Percentiles rank a stretch among this genome's conserved stretches.
Conservation (phyloP, 2,113 vertebrate species). For the Saguinus midas region DNA sequence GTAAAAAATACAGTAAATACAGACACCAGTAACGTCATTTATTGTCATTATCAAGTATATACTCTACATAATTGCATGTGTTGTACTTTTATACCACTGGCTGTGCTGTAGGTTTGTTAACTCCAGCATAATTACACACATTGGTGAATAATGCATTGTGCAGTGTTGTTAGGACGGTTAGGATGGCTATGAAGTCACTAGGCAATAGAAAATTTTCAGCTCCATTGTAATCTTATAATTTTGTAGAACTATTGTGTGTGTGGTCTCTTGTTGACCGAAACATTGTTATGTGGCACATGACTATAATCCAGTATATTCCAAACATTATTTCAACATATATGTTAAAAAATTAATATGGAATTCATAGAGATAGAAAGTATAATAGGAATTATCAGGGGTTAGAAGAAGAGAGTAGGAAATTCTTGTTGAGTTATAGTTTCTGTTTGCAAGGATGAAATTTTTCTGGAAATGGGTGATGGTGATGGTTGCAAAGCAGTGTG, state of each 20-base stretch:
- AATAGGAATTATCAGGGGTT: not conserved
- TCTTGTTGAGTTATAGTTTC: not conserved
- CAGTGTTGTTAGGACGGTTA: not conserved
- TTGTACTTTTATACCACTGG: not conserved
- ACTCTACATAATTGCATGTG: not conserved
- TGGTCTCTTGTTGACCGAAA: not conserved
- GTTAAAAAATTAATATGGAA: not conserved
- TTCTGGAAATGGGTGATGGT: not conserved
- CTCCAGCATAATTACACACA: not conserved
- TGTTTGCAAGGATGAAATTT: not conserved
- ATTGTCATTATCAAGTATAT: not conserved
- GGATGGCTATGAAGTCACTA: not conserved
- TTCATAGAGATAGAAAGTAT: not conserved
- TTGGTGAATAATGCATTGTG: not conserved
- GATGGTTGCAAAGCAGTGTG: not conserved
- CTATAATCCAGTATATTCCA: not conserved
- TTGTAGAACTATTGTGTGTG: not conserved
- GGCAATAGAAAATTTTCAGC: not conserved
- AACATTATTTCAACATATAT: not conserved
- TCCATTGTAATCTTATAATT: not conserved
- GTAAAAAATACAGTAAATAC: not conserved
- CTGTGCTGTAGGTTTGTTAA: not conserved
- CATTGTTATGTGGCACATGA: not conserved
- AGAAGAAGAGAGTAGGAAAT: not conserved
- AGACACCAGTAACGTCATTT: not conserved